phyloP scores from a whole-genome alignment of 2,113 vertebrate species.

The Chinchilla lanigera region DNA sequence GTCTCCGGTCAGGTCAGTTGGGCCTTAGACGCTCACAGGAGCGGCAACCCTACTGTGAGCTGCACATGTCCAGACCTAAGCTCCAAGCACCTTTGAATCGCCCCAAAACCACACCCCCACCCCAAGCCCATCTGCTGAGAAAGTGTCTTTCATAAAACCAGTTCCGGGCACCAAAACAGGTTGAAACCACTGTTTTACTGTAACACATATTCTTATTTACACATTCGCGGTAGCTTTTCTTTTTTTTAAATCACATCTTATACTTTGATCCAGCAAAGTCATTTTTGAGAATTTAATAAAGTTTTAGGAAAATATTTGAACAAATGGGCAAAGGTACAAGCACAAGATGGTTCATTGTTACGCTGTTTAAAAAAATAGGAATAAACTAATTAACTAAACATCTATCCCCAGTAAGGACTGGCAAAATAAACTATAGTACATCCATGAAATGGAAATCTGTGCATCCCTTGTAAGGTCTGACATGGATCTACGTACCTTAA shows the following conservation, averaged over 20 bases:
- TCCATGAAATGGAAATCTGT: not conserved
- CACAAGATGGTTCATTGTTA: not conserved
- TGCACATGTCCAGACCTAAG: not conserved
- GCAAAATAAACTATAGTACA: conserved; percentile 4
- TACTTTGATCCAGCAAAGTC: not conserved
- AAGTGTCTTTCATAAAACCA: not conserved
- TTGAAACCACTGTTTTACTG: not conserved
- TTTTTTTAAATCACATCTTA: not conserved
- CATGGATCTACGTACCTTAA: not conserved
- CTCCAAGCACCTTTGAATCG: not conserved
- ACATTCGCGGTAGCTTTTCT: not conserved
- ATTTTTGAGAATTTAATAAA: conserved; percentile 4
- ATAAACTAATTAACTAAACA: conserved; percentile 3
- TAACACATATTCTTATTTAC: not conserved
- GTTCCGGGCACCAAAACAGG: not conserved
- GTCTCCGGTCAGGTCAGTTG: not conserved
- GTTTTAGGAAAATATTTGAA: conserved; percentile 5
- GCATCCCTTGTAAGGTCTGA: not conserved
- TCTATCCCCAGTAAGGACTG: not conserved
- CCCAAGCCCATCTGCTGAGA: not conserved
- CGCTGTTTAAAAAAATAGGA: not conserved
- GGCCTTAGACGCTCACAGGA: not conserved
- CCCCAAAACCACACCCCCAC: not conserved
- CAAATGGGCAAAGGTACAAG: not conserved
- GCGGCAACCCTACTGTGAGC: no score